Evolutionary conservation across 2,113 vertebrate species (phyloP).

Genomic region (Poecile atricapillus): DNA sequence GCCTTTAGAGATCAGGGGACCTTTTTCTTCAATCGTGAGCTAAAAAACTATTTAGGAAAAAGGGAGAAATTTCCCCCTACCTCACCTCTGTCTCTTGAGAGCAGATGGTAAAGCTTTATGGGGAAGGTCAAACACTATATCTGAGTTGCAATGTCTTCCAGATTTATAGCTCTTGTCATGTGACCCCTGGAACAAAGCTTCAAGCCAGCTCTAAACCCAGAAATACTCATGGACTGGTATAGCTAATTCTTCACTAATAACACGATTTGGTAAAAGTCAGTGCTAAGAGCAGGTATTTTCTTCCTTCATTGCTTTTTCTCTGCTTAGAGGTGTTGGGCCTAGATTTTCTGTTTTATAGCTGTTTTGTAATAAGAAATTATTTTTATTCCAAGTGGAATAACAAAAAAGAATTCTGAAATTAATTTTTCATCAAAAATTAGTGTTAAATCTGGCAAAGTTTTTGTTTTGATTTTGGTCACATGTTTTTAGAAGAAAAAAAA

Average conservation of each 20-base stretch:
- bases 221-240: not conserved
- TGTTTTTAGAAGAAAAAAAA: not conserved
- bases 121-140: not conserved
- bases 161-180: not conserved
- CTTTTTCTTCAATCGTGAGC: not conserved
- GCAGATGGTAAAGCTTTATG: not conserved
- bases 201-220: not conserved
- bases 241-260: not conserved
- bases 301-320: not conserved
- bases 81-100: not conserved
- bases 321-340: not conserved
- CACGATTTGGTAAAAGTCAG: not conserved
- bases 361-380: not conserved
- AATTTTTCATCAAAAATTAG: not conserved
- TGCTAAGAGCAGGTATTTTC: not conserved
- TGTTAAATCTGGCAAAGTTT: not conserved
- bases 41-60: not conserved
- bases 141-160: not conserved
- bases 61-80: not conserved
- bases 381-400: not conserved
- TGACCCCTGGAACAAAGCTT: not conserved
- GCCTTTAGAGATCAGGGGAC: not conserved
- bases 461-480: not conserved
- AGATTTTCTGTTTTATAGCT: not conserved
- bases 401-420: not conserved